Conservation (phyloP, 2,888 invertebrate genomes). For the Agriotes lineatus region DNA sequence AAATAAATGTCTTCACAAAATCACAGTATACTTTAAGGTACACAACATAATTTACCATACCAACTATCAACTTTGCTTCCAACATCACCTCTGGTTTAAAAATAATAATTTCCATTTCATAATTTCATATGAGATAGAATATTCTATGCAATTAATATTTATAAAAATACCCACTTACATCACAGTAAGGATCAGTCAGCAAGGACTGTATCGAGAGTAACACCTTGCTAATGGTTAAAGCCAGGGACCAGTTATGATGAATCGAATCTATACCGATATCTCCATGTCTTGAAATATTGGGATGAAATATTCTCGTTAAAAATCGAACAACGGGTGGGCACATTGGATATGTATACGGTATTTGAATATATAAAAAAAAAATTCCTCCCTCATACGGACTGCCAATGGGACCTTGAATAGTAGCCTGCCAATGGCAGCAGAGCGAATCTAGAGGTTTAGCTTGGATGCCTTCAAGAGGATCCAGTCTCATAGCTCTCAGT, state of each 20-base stretch:
- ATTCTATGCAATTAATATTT: too few relatives aligned
- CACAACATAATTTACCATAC: too few relatives aligned
- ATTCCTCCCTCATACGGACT: conserved; percentile 95
- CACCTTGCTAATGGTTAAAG: conserved; percentile 90
- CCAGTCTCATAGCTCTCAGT: conserved; percentile 76
- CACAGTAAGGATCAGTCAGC: conserved; percentile 90
- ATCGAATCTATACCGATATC: conserved; percentile 96
- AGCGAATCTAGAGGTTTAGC: conserved; percentile 84
- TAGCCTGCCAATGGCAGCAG: conserved; percentile 94
- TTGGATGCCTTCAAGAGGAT: conserved; percentile 89
- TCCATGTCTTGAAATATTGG: conserved; percentile 94
- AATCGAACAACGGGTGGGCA: conserved; percentile 92
- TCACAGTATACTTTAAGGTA: too few relatives aligned
- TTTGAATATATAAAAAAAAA: conserved; percentile 91
- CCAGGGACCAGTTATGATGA: conserved; percentile 96
- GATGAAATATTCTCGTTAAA: conserved; percentile 93
- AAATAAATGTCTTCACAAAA: too few relatives aligned
- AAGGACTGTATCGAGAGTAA: conserved; percentile 89
- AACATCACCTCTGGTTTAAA: too few relatives aligned
- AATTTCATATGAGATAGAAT: too few relatives aligned
- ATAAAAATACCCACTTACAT: conserved; percentile 73
- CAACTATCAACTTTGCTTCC: too few relatives aligned
- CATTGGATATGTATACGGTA: conserved; percentile 91
- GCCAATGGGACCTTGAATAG: conserved; percentile 90
- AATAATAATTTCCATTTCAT: too few relatives aligned